phyloP scores from a whole-genome alignment of 2,113 vertebrate species.

The Nibea coibor region DNA sequence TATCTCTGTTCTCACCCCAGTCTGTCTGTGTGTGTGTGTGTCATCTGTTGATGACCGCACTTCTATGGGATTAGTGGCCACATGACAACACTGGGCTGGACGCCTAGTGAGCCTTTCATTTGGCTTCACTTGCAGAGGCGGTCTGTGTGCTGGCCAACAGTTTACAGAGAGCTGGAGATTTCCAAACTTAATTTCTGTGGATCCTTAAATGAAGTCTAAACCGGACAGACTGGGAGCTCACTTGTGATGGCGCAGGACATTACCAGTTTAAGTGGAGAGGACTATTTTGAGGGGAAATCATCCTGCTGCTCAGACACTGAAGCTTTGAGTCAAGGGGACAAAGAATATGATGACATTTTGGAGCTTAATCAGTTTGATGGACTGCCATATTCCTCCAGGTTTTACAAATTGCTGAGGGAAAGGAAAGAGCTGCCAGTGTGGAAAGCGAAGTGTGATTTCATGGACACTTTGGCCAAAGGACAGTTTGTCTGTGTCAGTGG shows the following conservation, averaged over 20 bases:
- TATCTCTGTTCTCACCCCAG: constrained; percentile 7
- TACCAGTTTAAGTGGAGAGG: constrained; percentile 48
- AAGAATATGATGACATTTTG: constrained; percentile 78
- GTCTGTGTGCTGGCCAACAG: constrained; percentile 47
- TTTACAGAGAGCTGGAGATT: constrained; percentile 54
- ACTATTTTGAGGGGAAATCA: constrained; percentile 49
- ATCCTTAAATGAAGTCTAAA: constrained; percentile 51
- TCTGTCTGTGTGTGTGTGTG: constrained; percentile 41
- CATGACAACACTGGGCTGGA: constrained; percentile 73
- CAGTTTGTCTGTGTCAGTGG: constrained; percentile 87
- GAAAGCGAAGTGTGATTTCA: constrained; percentile 87
- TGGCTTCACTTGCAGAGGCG: constrained; percentile 53
- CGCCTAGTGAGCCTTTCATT: constrained; percentile 73
- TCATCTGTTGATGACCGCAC: constrained; percentile 61
- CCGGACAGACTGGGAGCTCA: background rate
- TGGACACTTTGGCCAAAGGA: constrained; percentile 85
- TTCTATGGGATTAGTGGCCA: constrained; percentile 76
- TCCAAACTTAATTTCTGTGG: constrained; percentile 49
- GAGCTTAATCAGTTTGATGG: constrained; percentile 94
- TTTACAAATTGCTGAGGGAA: constrained; percentile 89
- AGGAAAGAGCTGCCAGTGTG: constrained; percentile 89
- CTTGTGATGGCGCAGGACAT: constrained; percentile 63
- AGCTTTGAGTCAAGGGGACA: constrained; percentile 56
- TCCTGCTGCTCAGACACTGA: constrained; percentile 52
- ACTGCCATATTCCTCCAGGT: constrained; percentile 91